Base-by-base conservation (phyloP, 2,113 vertebrate genomes). In the Myxocyprinus asiaticus region DNA sequence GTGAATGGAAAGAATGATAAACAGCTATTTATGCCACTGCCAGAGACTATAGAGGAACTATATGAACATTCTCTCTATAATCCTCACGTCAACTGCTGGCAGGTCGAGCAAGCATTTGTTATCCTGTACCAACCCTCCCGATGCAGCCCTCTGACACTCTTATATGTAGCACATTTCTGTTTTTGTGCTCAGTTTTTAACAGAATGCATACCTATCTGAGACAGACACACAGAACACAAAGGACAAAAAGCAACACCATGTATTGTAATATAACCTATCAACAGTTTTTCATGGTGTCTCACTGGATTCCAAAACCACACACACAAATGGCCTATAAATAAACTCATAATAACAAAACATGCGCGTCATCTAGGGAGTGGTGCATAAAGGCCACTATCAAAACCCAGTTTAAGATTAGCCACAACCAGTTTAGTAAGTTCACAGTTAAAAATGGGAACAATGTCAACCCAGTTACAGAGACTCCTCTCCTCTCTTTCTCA, bases 381-480 rank as follows among this genome's bases (percentile, higher is more conserved):
- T 65, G 73, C 44, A 6, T 45, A 33, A 67, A 63, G 58, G 55
- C 73, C 67, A 63, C 17, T 47, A 53, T 73, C 50, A 65, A 76
- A 70, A 65, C n/a, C 58, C n/a, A 3, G 6, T 15, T 76, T 81
- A 79, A 85, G 77, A 78, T 81, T 76, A 85, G 78, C 70, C 15
- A 62, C 43, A 80, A 80, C 81, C 78, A 77, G 78, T 85, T 81
- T 76, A 67, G 56, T 69, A 68, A 79, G 77, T 58, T 64, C 55
- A 22, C 7, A 12, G 33, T 82, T 85, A 64, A 78, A 73, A 82
- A 75, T 63, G 51, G 55, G 4, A 69, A 65, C 59, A 51, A 43
- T 63, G 62, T n/a, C 7, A 33, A 56, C 43, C 17, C 81, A 62
- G 59, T 47, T 78, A 70, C 6, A 6, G 43, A 50, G 14, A 14